Evolutionary conservation across 2,797 vertebrate genomes (phyloP), one percentile per base, ranked within the genome.

Genomic region (Mormyrus hasselquistii): DNA sequence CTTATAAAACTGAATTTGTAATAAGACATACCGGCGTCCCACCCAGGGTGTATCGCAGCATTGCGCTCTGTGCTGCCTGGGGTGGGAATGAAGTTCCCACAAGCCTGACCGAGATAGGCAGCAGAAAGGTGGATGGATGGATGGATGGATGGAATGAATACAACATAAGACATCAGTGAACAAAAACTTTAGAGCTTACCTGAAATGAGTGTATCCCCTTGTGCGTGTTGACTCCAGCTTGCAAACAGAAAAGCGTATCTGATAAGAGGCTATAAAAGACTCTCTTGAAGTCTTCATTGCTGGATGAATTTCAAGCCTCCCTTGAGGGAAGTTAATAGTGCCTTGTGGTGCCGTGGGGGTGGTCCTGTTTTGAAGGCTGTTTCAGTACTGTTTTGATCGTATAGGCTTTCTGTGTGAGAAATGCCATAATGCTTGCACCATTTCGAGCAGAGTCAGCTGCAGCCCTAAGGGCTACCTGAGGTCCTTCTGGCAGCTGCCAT

Each of bases 281-380:
- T 38, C 34, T 12, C 69, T 38, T 76, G 69, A 76, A 19, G 69
- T 41, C 29, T 89, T 90, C 91, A 89, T 86, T 91, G 91, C 87
- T 89, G 73, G 57, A 88, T 90, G 55, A 87, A 65, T 79, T 89
- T 90, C 73, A 52, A 87, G 76, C 91, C 93, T 50, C 92, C 92
- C 85, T 91, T 91, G 93, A 47, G 90, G 34, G 34, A 41, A 76
- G 69, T 19, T 41, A 76, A 76, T 76, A 41, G 29, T 76, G 69
- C 34, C 69, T 41, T 76, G 69, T 76, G 69, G 34, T 41, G 4
- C 14, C 29, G 0, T 76, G 16, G 69, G 69, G 14, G 69, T 76
- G 34, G 69, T 12, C 8, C 1, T 76, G 69, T 38, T 38, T 76
- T 76, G 34, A 41, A 76, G 14, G 69, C 69, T 73, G 29, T 73